Conservation (phyloP, 2,888 invertebrate genomes). For the Standfussiana lucernea region DNA sequence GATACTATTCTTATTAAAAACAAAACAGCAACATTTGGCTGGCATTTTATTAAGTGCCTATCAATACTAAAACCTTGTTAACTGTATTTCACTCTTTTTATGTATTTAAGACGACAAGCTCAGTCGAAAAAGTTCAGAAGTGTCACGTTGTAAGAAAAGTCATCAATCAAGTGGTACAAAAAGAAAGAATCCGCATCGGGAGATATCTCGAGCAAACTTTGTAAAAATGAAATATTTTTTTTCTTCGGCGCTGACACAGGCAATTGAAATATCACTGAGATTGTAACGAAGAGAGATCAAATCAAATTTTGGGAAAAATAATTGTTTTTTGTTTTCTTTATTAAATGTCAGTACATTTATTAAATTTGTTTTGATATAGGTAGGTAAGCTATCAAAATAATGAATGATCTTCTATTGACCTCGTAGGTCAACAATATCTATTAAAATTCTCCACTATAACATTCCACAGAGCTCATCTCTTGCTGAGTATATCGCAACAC, state of each 20-base stretch:
- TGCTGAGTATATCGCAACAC: constrained; percentile 65
- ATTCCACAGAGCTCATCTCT: constrained; percentile 61
- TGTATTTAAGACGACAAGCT: constrained; percentile 76
- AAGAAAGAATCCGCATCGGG: constrained; percentile 80
- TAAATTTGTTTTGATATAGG: constrained; percentile 18
- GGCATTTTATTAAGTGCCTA: constrained; percentile 49
- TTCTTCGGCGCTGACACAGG: constrained; percentile 74
- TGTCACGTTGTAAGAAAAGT: constrained; percentile 82
- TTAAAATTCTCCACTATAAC: constrained; percentile 44
- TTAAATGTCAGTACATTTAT: constrained; percentile 2
- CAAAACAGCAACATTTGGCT: background rate
- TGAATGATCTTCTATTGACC: constrained; percentile 30
- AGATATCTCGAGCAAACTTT: constrained; percentile 77
- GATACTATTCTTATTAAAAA: constrained; percentile 7
- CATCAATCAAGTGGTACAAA: constrained; percentile 86
- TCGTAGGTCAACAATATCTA: constrained; percentile 37
- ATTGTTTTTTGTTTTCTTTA: constrained; percentile 14
- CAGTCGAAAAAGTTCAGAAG: constrained; percentile 76
- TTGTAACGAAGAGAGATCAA: constrained; percentile 65
- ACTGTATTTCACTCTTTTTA: constrained; percentile 78
- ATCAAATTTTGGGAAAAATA: constrained; percentile 63
- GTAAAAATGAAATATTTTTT: constrained; percentile 77
- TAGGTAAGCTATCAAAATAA: constrained; percentile 33
- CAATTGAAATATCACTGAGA: constrained; percentile 78
- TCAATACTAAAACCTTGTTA: constrained; percentile 70